Percentiles rank a stretch among this genome's conserved stretches.
Evolutionary conservation across 2,797 vertebrate species (phyloP).

Genomic region (Falco concolor): DNA sequence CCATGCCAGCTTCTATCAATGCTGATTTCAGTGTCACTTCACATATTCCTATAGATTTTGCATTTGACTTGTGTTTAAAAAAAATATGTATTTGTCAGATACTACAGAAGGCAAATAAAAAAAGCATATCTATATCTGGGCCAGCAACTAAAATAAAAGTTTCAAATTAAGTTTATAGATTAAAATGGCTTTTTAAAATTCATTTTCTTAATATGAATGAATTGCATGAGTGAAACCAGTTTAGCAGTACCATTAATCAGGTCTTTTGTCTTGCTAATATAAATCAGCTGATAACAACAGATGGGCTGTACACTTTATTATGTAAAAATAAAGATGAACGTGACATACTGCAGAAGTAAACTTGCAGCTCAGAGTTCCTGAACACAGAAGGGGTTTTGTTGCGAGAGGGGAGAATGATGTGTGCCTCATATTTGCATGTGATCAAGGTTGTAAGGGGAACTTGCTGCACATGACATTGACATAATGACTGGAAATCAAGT

Average conservation of each 20-base stretch:
- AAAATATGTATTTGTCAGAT: neutral
- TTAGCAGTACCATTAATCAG: constrained; percentile 43
- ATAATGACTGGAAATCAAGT: neutral
- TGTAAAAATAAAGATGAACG: constrained; percentile 57
- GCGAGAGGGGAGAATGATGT: neutral
- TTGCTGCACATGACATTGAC: neutral
- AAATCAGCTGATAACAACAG: constrained; percentile 35
- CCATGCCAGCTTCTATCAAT: neutral
- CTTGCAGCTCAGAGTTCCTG: constrained; percentile 30
- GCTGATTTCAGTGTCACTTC: neutral
- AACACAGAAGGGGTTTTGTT: constrained; percentile 21
- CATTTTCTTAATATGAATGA: constrained; percentile 37
- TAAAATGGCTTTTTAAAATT: constrained; percentile 22
- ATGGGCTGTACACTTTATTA: constrained; percentile 44
- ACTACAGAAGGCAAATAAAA: neutral
- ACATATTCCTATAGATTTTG: neutral
- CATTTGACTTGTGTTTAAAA: neutral
- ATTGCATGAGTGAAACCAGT: constrained; percentile 3
- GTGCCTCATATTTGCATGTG: neutral
- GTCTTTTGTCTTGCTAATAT: constrained; percentile 26
- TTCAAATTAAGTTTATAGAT: constrained; percentile 6
- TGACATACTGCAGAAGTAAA: constrained; percentile 31
- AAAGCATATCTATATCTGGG: neutral
- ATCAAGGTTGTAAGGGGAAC: neutral
- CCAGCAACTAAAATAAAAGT: neutral